phyloP scores from a whole-genome alignment of 2,797 vertebrate genomes.

The Myripristis murdjan region DNA sequence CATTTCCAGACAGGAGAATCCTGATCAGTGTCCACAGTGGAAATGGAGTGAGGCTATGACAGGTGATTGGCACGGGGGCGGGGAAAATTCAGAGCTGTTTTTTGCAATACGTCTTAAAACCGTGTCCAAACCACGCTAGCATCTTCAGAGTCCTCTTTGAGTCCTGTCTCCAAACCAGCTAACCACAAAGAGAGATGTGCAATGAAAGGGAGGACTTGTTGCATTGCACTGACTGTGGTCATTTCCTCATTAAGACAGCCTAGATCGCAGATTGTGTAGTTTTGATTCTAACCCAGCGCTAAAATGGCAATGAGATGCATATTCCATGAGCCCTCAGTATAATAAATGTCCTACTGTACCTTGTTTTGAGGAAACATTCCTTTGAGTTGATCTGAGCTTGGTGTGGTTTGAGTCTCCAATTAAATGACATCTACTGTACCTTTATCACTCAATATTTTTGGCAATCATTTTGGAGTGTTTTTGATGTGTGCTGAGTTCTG shows the following conservation, averaged over 20 bases:
- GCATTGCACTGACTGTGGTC: neutral
- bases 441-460: slow-evolving; percentile 70
- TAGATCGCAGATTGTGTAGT: slow-evolving; percentile 27
- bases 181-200: slow-evolving; percentile 40
- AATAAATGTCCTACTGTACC: slow-evolving; percentile 29
- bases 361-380: slow-evolving; percentile 71
- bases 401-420: slow-evolving; percentile 61
- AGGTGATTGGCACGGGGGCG: neutral
- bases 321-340: slow-evolving; percentile 32
- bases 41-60: neutral
- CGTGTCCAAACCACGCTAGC: neutral
- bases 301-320: slow-evolving; percentile 28
- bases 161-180: slow-evolving; percentile 49
- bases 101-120: slow-evolving; percentile 5
- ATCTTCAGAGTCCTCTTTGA: slow-evolving; percentile 50
- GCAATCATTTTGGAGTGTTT: slow-evolving; percentile 87
- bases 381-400: slow-evolving; percentile 49
- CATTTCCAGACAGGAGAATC: neutral
- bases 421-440: slow-evolving; percentile 74
- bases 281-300: slow-evolving; percentile 36
- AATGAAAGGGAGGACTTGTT: slow-evolving; percentile 48
- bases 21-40: neutral
- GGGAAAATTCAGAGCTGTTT: neutral
- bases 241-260: neutral
- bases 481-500: slow-evolving; percentile 86